phyloP scores from a whole-genome alignment of 2,888 invertebrate species.

The Drosophila bunnanda region DNA sequence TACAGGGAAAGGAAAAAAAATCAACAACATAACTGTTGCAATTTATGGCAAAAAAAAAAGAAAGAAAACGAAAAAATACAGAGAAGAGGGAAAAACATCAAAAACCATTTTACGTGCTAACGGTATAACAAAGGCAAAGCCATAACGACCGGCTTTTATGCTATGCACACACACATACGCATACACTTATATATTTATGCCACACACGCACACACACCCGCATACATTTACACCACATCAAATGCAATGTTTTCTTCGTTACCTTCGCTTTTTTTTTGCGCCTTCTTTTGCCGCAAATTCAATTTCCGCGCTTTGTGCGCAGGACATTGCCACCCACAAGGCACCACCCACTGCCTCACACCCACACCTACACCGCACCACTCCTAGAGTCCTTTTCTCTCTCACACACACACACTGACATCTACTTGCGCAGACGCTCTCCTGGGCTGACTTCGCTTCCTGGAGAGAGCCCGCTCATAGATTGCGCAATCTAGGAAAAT shows the following conservation, averaged over 20 bases:
- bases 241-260: conserved; percentile 66
- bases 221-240: conserved; percentile 55
- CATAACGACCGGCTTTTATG: conserved; percentile 60
- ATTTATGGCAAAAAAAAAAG: conserved; percentile 38
- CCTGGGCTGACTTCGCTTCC: conserved; percentile 44
- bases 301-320: conserved; percentile 80
- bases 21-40: conserved; percentile 37
- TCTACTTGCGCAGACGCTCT: conserved; percentile 51
- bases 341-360: conserved; percentile 1
- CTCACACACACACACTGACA: background rate
- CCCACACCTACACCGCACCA: background rate
- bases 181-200: conserved; percentile 1
- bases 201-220: conserved; percentile 22
- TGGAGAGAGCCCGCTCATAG: conserved; percentile 43
- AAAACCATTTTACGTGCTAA: conserved; percentile 76
- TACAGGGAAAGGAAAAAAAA: background rate
- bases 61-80: conserved; percentile 3
- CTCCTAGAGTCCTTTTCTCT: background rate
- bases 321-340: conserved; percentile 50
- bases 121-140: conserved; percentile 66
- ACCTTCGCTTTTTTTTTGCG: conserved; percentile 30
- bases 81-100: conserved; percentile 47
- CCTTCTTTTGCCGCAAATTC: conserved; percentile 71
- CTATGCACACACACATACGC: conserved; percentile 29
- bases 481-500: conserved; percentile 79